Percentiles rank a stretch among this genome's conserved stretches.
phyloP scores from a whole-genome alignment of 2,888 invertebrate genomes.

The Fragum whitleyi region DNA sequence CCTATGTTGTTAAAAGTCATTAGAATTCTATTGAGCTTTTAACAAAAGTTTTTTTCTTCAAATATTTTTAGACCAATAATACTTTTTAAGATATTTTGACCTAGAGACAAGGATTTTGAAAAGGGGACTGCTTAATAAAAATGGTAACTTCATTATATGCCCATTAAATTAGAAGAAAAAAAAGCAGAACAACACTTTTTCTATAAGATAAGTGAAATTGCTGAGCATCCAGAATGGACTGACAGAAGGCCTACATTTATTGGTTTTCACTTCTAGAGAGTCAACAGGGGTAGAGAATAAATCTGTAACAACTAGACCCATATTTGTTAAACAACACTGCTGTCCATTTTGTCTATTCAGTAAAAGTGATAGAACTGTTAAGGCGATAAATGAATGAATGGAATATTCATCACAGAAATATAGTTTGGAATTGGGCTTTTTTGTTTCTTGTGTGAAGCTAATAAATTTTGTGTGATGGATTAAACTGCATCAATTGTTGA shows the following conservation, averaged over 20 bases:
- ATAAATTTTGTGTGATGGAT: conserved; percentile 17
- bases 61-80: too few relatives aligned
- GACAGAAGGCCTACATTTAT: conserved; percentile 10
- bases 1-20: too few relatives aligned
- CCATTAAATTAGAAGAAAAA: not conserved
- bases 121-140: too few relatives aligned
- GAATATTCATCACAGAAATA: not conserved
- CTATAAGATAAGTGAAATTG: too few relatives aligned
- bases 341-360: too few relatives aligned
- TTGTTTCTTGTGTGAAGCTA: conserved; percentile 1
- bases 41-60: too few relatives aligned
- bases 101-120: too few relatives aligned
- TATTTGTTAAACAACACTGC: conserved; percentile 21
- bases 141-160: too few relatives aligned
- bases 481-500: conserved; percentile 8
- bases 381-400: not conserved
- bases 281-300: conserved; percentile 19
- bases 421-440: not conserved
- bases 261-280: conserved; percentile 26
- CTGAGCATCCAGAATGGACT: conserved; percentile 8
- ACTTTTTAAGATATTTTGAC: too few relatives aligned
- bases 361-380: not conserved
- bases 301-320: conserved; percentile 1
- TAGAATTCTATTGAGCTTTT: too few relatives aligned
- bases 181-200: not conserved